phyloP scores from a whole-genome alignment of 1,140 invertebrate species.

The Triops longicaudatus region DNA sequence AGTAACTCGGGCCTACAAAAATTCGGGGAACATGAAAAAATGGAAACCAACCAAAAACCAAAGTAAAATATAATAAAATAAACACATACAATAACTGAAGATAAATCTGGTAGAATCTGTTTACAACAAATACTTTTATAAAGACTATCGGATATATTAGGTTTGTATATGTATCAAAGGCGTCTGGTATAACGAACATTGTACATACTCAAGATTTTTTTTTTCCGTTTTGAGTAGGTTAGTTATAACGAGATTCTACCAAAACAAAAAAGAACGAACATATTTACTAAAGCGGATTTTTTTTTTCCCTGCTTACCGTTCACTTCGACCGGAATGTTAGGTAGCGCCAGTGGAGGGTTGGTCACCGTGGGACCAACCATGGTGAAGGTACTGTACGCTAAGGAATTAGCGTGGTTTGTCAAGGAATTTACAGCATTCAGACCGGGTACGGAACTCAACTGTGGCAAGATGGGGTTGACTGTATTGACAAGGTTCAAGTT shows the following conservation, averaged over 20 bases:
- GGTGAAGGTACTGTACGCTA: background rate
- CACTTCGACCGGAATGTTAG: background rate
- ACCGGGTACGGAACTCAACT: background rate
- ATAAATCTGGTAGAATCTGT: too few species aligned
- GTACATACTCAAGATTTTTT: too few species aligned
- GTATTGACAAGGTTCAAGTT: background rate
- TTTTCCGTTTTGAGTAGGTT: too few species aligned
- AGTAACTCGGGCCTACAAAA: background rate
- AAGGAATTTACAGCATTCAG: background rate
- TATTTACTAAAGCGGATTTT: too few species aligned
- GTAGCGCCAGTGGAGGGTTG: background rate
- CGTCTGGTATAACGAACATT: too few species aligned
- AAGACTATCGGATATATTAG: too few species aligned
- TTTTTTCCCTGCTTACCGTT: too few species aligned
- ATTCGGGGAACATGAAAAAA: background rate
- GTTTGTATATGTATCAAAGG: too few species aligned
- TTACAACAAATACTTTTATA: too few species aligned
- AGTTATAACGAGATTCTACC: too few species aligned
- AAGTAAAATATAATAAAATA: conserved; percentile 19
- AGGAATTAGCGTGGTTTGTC: background rate
- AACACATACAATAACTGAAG: background rate
- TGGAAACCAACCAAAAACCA: background rate
- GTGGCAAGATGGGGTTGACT: background rate
- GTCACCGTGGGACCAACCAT: background rate
- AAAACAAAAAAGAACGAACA: too few species aligned